Conservation (phyloP, 64 coral and sea anemone species). For the Stylophora pistillata region DNA sequence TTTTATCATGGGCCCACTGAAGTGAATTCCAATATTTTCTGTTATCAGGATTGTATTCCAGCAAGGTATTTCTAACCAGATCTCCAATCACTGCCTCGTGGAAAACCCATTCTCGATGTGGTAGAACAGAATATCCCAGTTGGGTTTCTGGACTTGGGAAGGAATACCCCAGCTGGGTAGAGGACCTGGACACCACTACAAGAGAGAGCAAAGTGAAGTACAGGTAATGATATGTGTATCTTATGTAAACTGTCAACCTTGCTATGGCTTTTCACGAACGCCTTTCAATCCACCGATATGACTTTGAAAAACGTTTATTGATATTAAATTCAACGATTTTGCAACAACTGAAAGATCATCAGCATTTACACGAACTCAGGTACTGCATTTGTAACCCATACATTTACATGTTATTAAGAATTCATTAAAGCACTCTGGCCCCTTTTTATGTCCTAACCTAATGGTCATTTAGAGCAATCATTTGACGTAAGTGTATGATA, state of each 20-base stretch:
- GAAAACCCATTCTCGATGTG: slow-evolving; percentile 17
- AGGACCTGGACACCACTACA: slow-evolving; percentile 79
- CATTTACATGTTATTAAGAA: too few species aligned
- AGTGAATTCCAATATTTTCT: neutral
- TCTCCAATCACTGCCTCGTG: slow-evolving; percentile 26
- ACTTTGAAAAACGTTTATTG: too few species aligned
- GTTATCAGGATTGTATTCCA: slow-evolving; percentile 35
- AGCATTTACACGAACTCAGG: too few species aligned
- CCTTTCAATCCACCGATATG: too few species aligned
- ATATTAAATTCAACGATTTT: too few species aligned
- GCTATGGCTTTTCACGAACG: too few species aligned
- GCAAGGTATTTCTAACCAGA: slow-evolving; percentile 21
- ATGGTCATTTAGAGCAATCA: too few species aligned
- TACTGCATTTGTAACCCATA: too few species aligned
- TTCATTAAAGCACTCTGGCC: too few species aligned
- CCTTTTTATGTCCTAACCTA: too few species aligned
- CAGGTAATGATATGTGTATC: slow-evolving; percentile 3
- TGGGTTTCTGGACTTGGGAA: slow-evolving; percentile 92
- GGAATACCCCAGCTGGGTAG: slow-evolving; percentile 98
- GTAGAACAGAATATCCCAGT: slow-evolving; percentile 84
- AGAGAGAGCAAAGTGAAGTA: neutral
- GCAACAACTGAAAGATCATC: too few species aligned
- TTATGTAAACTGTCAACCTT: neutral
- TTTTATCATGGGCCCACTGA: too few species aligned
- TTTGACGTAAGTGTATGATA: neutral